phyloP scores from a whole-genome alignment of 2,113 vertebrate species.

The Chionis minor region DNA sequence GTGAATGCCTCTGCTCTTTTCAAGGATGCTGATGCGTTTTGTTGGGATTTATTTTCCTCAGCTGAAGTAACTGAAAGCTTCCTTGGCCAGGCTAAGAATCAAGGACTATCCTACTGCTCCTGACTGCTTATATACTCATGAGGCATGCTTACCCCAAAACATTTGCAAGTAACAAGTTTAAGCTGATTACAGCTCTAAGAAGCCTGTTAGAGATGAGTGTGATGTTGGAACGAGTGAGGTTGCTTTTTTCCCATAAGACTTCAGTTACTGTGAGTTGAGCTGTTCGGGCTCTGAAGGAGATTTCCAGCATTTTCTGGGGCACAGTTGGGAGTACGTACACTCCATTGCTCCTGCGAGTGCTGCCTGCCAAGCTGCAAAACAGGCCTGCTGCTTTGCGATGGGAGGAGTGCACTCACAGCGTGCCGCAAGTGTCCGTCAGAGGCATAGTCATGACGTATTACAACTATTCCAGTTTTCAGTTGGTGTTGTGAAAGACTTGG shows the following conservation, averaged over 20 bases:
- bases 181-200: background rate
- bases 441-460: accelerated
- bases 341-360: background rate
- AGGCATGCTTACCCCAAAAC: too few relatives aligned
- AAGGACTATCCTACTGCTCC: background rate
- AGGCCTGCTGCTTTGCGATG: background rate
- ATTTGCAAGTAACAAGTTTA: background rate
- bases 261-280: background rate
- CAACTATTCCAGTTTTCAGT: background rate
- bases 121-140: too few relatives aligned
- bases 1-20: background rate
- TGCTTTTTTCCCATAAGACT: too few relatives aligned
- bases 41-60: background rate
- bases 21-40: background rate
- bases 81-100: background rate
- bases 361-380: background rate
- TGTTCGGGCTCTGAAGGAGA: background rate
- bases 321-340: background rate
- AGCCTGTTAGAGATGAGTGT: background rate
- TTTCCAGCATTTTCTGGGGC: too few relatives aligned
- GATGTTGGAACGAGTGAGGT: too few relatives aligned
- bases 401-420: too few relatives aligned
- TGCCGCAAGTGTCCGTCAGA: background rate
- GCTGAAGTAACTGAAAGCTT: background rate
- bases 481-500: background rate